Conservation (phyloP, 1,140 invertebrate genomes). For the Varroa destructor region DNA sequence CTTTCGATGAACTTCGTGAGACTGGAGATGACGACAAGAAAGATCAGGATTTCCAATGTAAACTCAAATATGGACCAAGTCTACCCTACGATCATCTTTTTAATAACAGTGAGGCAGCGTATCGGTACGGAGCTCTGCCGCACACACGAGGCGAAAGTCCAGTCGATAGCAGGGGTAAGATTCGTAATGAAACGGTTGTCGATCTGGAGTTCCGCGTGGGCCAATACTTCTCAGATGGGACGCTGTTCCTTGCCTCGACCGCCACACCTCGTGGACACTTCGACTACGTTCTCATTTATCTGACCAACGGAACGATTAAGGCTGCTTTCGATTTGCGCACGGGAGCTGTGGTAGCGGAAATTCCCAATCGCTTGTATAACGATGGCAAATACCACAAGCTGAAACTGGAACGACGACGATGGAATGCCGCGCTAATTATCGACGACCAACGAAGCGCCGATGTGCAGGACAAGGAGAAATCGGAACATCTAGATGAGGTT, state of each 20-base stretch:
- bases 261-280: background rate
- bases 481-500: background rate
- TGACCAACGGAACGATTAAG: background rate
- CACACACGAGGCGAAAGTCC: background rate
- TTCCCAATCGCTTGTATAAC: slow-evolving; percentile 1
- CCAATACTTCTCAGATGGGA: slow-evolving; percentile 4
- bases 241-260: slow-evolving; percentile 20
- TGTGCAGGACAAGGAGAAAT: background rate
- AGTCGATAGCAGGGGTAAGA: slow-evolving; percentile 7
- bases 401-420: background rate
- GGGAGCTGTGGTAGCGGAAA: background rate
- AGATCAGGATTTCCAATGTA: background rate
- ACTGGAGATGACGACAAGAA: background rate
- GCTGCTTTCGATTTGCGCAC: background rate
- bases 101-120: background rate
- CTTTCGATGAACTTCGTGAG: background rate
- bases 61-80: slow-evolving; percentile 12
- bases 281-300: slow-evolving; percentile 7
- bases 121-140: slow-evolving; percentile 1
- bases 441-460: background rate
- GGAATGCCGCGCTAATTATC: background rate
- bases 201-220: slow-evolving; percentile 18
- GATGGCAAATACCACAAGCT: slow-evolving; percentile 21
- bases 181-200: slow-evolving; percentile 4
- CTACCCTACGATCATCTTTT: background rate